Conservation (phyloP, 2,797 vertebrate species). For the Hafferia zeledoni region DNA sequence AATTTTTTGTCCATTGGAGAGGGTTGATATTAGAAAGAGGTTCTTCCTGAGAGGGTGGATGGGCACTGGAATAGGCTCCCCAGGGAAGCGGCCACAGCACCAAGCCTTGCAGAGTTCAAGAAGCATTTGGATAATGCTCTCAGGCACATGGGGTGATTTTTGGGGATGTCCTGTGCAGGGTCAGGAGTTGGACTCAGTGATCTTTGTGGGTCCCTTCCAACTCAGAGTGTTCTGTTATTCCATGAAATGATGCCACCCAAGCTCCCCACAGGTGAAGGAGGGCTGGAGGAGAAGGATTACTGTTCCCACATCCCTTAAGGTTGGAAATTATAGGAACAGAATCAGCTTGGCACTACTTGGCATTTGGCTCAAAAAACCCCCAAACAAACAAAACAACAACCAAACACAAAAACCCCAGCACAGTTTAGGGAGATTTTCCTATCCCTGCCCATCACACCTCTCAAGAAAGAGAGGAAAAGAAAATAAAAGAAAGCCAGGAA, state of each 20-base stretch:
- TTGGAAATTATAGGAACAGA: fast-evolving
- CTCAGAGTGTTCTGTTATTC: neutral
- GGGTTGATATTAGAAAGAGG: neutral
- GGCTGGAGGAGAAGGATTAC: neutral
- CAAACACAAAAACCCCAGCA: fast-evolving
- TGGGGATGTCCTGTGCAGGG: neutral
- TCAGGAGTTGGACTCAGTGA: neutral
- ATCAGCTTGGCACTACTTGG: neutral
- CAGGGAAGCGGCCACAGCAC: neutral
- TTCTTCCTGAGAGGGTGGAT: neutral
- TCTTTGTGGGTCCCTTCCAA: neutral
- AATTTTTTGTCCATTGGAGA: neutral
- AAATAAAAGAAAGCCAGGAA: neutral
- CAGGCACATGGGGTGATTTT: neutral
- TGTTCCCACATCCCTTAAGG: fast-evolving
- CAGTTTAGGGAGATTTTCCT: neutral
- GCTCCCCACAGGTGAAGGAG: neutral
- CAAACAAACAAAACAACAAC: neutral
- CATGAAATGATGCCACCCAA: neutral
- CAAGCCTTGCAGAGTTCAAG: neutral
- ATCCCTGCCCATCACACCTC: neutral
- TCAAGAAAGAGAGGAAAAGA: neutral
- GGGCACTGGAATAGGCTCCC: neutral
- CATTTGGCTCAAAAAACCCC: neutral
- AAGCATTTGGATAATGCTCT: neutral